A percentile compares a stretch with the other conserved stretches of the same genome.
Evolutionary conservation across 2,888 invertebrate genomes (phyloP).

Genomic region (Aphelenchoides bicaudatus): DNA sequence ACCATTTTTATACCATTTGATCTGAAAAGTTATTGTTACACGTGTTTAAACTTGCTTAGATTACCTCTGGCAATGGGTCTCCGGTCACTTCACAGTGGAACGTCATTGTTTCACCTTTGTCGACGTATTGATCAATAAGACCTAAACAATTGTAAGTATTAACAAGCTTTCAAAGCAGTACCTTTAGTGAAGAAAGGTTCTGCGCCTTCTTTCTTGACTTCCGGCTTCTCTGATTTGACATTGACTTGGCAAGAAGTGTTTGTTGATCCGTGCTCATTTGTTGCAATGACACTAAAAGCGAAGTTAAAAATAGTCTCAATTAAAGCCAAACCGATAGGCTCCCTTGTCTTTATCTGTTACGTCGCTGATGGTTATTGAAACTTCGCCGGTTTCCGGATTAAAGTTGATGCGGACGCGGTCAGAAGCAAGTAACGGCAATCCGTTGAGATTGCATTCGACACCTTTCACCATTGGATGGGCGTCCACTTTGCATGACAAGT

Average conservation of each 20-base stretch:
- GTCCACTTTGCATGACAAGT: conserved; percentile 63
- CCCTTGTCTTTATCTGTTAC: conserved; percentile 44
- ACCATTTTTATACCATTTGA: conserved; percentile 59
- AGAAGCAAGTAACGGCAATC: conserved; percentile 47
- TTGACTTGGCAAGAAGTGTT: conserved; percentile 55
- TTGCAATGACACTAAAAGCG: too few relatives aligned
- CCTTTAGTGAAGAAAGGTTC: conserved; percentile 59
- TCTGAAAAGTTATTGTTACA: too few relatives aligned
- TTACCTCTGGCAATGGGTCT: conserved; percentile 53
- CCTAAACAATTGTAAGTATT: too few relatives aligned
- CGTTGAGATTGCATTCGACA: conserved; percentile 61
- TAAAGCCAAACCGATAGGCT: conserved; percentile 55
- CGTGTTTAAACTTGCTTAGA: too few relatives aligned
- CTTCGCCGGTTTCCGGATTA: conserved; percentile 65
- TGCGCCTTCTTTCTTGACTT: conserved; percentile 54
- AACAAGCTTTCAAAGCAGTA: too few relatives aligned
- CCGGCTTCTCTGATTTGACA: conserved; percentile 49
- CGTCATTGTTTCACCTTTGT: conserved; percentile 54
- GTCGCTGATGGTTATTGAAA: conserved; percentile 67
- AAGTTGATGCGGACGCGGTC: conserved; percentile 40
- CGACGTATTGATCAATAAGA: conserved; percentile 53
- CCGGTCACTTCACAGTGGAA: conserved; percentile 60
- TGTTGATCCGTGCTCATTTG: conserved; percentile 50
- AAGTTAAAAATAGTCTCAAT: too few relatives aligned
- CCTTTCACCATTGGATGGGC: conserved; percentile 63